phyloP scores from a whole-genome alignment of 2,888 invertebrate species.

The Sarcophaga variegata region DNA sequence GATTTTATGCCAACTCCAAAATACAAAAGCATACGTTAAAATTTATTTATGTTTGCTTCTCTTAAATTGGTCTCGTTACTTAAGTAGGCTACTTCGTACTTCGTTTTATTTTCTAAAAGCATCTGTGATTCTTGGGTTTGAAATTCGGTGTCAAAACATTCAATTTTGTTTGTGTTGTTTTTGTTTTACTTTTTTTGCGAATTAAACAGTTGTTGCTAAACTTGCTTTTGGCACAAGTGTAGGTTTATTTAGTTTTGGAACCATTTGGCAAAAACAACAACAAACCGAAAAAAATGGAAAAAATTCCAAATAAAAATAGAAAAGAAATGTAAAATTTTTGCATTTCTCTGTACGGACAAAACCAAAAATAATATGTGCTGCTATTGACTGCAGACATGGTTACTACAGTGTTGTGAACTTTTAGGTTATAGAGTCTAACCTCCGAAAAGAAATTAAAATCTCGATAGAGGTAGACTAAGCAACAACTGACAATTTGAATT shows the following conservation, averaged over 20 bases:
- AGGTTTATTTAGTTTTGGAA: slow-evolving; percentile 35
- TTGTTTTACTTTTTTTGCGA: neutral
- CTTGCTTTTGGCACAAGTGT: slow-evolving; percentile 56
- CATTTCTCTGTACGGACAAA: neutral
- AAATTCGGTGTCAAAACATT: no score
- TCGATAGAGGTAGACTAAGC: no score
- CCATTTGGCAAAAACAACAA: slow-evolving; percentile 15
- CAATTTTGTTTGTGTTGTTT: neutral
- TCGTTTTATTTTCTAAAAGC: no score
- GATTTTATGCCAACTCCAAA: no score
- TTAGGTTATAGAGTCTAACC: neutral
- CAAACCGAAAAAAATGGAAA: no score
- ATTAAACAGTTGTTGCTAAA: slow-evolving; percentile 5
- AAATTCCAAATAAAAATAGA: no score
- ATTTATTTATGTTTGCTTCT: no score
- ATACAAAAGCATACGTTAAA: no score
- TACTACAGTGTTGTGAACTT: neutral
- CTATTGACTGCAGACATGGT: slow-evolving; percentile 15
- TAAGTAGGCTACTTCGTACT: no score
- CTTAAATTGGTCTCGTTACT: no score
- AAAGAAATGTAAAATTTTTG: neutral
- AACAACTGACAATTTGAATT: no score
- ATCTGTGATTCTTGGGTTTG: no score
- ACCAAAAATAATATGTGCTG: neutral
- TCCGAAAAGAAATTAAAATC: neutral